Evolutionary conservation across 2,113 vertebrate genomes (phyloP), one percentile per base, ranked within the genome.

Genomic region (Neodontobutis hainanensis): DNA sequence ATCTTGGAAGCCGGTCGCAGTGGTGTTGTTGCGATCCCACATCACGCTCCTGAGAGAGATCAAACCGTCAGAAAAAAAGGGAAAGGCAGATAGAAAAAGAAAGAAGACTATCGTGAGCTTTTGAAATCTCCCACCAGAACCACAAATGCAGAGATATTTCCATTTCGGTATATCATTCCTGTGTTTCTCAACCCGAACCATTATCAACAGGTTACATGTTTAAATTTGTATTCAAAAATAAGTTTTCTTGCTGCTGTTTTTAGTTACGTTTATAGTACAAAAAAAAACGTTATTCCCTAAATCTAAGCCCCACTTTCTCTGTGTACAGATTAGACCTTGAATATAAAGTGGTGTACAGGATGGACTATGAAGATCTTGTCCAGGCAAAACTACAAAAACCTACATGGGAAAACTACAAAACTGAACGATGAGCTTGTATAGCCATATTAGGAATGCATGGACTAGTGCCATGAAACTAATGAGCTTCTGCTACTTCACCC

Each of bases 21-120:
- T 94, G 4, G 95, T 96, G 68, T 93, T 94, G 86, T 97, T 97
- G 70, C 94, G 92, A 83, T 97, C 95, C 95, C 95, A 97, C 2
- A 92, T 92, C 73, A 97, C 95, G 65, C 94, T 96, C 88, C 95
- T 97, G 84, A 61, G 65, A 67, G 40, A 59, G 71, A 80, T 77
- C 71, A 76, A 73, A 70, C 73, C 48, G 5, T 45, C 38, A 12
- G 71, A 66, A 78, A 63, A 66, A 64, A 14, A 46, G 62, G 61
- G 27, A 19, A 46, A 72, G 73, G 63, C 45, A 61, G 61, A 61
- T 61, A 61, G 32, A 58, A 32, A 75, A 53, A 64, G 40, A 43
- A 57, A 45, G 46, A 57, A 48, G 14, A 78, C 8, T 51, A 77
- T 66, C 59, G 49, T 63, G 61, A 19, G 14, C 46, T 62, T 56